These are phyloP conservation scores for Molossus alvarezi DNA, from an alignment of 2,797 vertebrate genomes.

Conservation along the genomic window DNA sequence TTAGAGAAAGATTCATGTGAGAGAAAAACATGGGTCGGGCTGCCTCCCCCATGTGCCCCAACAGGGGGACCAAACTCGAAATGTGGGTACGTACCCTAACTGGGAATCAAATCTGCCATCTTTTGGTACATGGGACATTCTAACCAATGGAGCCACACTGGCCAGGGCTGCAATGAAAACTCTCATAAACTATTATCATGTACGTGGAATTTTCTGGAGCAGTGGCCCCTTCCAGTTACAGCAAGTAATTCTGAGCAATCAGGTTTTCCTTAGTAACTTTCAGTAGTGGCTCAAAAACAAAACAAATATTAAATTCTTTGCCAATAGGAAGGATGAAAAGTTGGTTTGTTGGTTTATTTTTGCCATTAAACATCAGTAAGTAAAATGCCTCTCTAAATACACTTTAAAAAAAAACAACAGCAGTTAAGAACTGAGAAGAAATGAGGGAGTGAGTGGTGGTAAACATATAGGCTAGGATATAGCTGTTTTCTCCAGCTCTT, in stretches of 20 bases:
- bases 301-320: not conserved
- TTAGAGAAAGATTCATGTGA: too few species aligned
- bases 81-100: not conserved
- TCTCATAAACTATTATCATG: not conserved
- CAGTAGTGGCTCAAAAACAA: not conserved
- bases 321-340: not conserved
- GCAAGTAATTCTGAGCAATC: conserved; percentile 15
- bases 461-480: not conserved
- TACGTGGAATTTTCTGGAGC: not conserved
- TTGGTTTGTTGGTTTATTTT: conserved; percentile 24
- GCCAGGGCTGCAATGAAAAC: not conserved
- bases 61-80: not conserved
- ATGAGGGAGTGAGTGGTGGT: not conserved
- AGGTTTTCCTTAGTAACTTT: not conserved
- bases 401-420: not conserved
- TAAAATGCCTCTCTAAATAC: not conserved
- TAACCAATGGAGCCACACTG: not conserved
- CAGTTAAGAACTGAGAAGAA: conserved; percentile 37
- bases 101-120: not conserved
- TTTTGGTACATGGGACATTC: not conserved
- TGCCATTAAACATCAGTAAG: conserved; percentile 14
- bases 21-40: too few species aligned
- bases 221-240: not conserved
- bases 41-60: too few species aligned
- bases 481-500: not conserved